Conservation (phyloP, 2,888 invertebrate species). For the Drosophila paranaensis region DNA sequence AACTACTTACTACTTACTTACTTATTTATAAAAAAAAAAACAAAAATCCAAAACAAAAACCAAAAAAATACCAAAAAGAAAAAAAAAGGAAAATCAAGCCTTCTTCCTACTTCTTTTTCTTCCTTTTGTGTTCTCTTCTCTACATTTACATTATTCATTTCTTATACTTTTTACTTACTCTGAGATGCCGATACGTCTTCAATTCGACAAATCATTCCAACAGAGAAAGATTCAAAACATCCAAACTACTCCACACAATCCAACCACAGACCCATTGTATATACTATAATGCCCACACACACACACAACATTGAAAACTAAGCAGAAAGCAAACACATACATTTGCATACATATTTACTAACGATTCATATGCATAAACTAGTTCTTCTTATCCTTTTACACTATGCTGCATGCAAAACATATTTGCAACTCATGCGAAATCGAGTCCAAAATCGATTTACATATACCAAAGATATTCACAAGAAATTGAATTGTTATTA, state of each 20-base stretch:
- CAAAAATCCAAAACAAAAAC: too few relatives aligned
- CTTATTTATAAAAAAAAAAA: constrained; percentile 45
- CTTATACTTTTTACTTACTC: constrained; percentile 18
- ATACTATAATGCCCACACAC: constrained; percentile 7
- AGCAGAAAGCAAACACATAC: constrained; percentile 25
- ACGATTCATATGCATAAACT: constrained; percentile 44
- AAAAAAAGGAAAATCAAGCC: neutral
- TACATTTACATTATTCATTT: constrained; percentile 5
- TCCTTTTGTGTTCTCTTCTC: constrained; percentile 33
- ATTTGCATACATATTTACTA: constrained; percentile 45
- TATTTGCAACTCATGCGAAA: constrained; percentile 40
- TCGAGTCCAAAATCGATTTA: constrained; percentile 1
- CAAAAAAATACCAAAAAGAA: constrained; percentile 2
- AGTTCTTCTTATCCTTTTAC: constrained; percentile 31
- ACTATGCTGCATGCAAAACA: constrained; percentile 50
- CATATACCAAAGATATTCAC: neutral
- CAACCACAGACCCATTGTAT: constrained; percentile 24
- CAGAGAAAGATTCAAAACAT: constrained; percentile 18
- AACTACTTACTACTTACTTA: constrained; percentile 69
- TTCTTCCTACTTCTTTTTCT: constrained; percentile 13
- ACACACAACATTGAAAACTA: constrained; percentile 1
- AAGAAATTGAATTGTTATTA: neutral
- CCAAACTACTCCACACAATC: constrained; percentile 2
- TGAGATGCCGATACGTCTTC: constrained; percentile 50
- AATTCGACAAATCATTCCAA: constrained; percentile 39